These are phyloP conservation scores for Gymnodraco acuticeps DNA, from an alignment of 2,797 vertebrate genomes.

Conservation along the genomic window DNA sequence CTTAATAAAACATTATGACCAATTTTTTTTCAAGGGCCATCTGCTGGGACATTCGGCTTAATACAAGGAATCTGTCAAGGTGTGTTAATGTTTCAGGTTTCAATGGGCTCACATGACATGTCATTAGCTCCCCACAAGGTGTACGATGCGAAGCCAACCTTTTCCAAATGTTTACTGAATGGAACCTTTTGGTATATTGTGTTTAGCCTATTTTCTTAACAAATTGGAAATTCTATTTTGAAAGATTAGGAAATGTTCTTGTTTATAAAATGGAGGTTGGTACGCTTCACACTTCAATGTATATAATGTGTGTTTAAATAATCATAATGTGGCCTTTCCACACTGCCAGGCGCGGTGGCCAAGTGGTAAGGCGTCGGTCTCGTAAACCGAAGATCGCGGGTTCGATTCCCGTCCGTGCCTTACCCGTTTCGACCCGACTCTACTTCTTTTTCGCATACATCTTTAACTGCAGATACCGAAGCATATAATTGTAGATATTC, in stretches of 20 bases:
- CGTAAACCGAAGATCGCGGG: constrained; percentile 93
- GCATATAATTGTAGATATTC: background rate
- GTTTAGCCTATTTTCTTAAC: background rate
- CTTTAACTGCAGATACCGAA: background rate
- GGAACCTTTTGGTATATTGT: fast-evolving
- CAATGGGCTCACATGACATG: background rate
- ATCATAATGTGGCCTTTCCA: fast-evolving
- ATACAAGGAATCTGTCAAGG: background rate
- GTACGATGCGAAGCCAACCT: too few species aligned
- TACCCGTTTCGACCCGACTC: fast-evolving
- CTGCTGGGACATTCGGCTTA: background rate
- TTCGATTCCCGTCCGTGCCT: constrained; percentile 83
- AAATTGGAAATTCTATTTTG: background rate
- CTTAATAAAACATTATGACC: fast-evolving
- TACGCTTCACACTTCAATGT: background rate
- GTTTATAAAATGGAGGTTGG: background rate
- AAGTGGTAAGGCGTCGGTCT: constrained; percentile 95
- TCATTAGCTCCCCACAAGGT: background rate
- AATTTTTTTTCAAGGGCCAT: fast-evolving
- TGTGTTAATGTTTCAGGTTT: background rate
- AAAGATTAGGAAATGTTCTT: background rate
- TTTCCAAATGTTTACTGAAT: background rate
- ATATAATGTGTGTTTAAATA: background rate
- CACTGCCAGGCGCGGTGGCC: constrained; percentile 93
- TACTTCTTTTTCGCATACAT: background rate